These are phyloP conservation scores for Periophthalmus magnuspinnatus DNA, from an alignment of 2,797 vertebrate genomes.

Conservation along the genomic window DNA sequence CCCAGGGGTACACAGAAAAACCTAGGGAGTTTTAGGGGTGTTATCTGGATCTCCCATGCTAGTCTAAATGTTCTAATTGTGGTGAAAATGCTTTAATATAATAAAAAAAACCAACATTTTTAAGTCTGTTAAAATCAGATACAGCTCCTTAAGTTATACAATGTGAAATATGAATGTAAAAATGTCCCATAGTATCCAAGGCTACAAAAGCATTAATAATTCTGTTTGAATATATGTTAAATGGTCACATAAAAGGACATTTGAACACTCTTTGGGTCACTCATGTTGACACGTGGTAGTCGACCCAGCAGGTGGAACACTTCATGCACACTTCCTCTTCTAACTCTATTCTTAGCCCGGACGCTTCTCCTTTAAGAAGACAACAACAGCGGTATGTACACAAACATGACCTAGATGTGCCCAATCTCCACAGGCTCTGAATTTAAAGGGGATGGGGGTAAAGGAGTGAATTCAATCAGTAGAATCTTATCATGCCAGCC, in stretches of 20 bases:
- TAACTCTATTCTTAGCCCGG: not conserved
- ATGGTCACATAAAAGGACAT: too few species aligned
- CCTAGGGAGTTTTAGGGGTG: too few species aligned
- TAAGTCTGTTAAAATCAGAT: too few species aligned
- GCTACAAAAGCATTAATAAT: not conserved
- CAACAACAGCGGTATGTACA: conserved; percentile 4
- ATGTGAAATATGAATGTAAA: too few species aligned
- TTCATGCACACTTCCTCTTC: not conserved
- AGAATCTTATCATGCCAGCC: not conserved
- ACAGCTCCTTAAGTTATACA: too few species aligned
- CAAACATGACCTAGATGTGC: conserved; percentile 27
- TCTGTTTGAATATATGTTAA: not conserved
- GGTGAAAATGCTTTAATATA: too few species aligned
- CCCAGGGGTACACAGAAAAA: too few species aligned
- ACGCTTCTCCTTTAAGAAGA: not conserved
- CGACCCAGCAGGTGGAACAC: not conserved
- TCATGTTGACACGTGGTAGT: not conserved
- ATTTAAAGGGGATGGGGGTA: not conserved
- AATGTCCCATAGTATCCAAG: too few species aligned
- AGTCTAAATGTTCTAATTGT: too few species aligned
- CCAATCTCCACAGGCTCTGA: not conserved
- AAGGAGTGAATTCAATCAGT: not conserved
- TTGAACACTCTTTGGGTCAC: not conserved
- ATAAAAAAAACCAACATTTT: too few species aligned
- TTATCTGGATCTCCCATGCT: too few species aligned